Evolutionary conservation across 2,797 vertebrate genomes (phyloP).

Genomic region (Molossus molossus): DNA sequence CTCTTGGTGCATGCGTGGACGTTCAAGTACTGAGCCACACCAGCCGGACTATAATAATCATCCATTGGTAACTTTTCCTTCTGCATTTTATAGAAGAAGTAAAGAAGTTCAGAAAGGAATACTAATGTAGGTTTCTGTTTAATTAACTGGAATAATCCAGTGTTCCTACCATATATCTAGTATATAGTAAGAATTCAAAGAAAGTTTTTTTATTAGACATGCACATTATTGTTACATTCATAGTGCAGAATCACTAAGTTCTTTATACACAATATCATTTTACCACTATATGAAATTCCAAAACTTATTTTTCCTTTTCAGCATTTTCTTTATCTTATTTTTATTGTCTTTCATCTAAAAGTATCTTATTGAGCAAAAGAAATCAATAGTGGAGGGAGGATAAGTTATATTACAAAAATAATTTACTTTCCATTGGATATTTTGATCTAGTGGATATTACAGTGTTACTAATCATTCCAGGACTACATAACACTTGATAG

Average conservation of each 20-base stretch:
- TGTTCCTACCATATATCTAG: not conserved
- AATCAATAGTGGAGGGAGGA: not conserved
- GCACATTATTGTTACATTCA: not conserved
- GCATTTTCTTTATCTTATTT: constrained; percentile 51
- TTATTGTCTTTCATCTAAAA: constrained; percentile 53
- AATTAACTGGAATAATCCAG: constrained; percentile 1
- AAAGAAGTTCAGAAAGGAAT: not conserved
- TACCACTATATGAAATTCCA: not conserved
- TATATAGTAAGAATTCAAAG: not conserved
- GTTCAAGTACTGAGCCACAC: too few species aligned
- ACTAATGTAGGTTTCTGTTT: not conserved
- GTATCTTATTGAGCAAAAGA: constrained; percentile 40
- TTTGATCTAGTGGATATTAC: constrained; percentile 68
- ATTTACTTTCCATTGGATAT: constrained; percentile 65
- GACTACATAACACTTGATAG: constrained; percentile 62
- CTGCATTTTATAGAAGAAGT: not conserved
- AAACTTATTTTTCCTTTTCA: constrained; percentile 47
- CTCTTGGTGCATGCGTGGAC: too few species aligned
- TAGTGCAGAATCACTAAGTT: not conserved
- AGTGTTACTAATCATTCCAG: constrained; percentile 73
- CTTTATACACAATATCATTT: not conserved
- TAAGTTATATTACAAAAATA: constrained; percentile 56
- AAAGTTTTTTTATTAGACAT: not conserved
- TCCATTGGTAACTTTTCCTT: constrained; percentile 18
- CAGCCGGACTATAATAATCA: not conserved